Conservation (phyloP, 2,888 invertebrate genomes). For the Tenthredo scrophulariae region DNA sequence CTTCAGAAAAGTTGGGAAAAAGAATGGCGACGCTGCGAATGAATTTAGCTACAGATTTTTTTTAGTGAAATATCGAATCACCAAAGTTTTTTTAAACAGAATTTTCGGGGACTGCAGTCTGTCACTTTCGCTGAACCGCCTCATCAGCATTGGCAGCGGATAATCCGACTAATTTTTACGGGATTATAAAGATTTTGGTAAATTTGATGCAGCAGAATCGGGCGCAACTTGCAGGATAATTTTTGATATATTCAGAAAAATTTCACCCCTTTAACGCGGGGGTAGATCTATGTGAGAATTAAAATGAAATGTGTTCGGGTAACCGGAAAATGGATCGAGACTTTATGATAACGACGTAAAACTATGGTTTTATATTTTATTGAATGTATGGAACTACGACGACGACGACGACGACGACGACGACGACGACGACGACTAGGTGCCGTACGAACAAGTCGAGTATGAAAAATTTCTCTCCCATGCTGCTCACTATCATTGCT, state of each 20-base stretch:
- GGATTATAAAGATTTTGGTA: neutral
- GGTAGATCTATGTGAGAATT: neutral
- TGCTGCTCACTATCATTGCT: neutral
- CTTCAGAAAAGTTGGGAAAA: neutral
- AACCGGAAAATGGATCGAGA: slow-evolving; percentile 31
- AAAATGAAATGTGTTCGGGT: slow-evolving; percentile 7
- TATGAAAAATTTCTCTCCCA: neutral
- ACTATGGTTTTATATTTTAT: slow-evolving; percentile 43
- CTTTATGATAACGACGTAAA: slow-evolving; percentile 48
- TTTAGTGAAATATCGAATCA: neutral
- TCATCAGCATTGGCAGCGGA: neutral
- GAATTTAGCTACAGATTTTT: neutral
- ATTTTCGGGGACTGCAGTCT: neutral
- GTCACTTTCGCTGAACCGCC: neutral
- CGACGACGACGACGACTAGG: neutral
- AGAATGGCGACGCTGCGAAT: neutral
- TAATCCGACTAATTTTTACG: neutral
- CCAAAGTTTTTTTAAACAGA: neutral
- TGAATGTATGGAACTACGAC: slow-evolving; percentile 13
- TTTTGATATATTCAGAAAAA: neutral
- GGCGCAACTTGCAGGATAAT: no score
- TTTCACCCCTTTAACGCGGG: neutral
- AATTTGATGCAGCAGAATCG: neutral
- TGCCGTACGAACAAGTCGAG: neutral
- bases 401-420: no score